These are phyloP conservation scores for Tupiocoris notatus DNA, from an alignment of 2,888 invertebrate species.

Conservation along the genomic window DNA sequence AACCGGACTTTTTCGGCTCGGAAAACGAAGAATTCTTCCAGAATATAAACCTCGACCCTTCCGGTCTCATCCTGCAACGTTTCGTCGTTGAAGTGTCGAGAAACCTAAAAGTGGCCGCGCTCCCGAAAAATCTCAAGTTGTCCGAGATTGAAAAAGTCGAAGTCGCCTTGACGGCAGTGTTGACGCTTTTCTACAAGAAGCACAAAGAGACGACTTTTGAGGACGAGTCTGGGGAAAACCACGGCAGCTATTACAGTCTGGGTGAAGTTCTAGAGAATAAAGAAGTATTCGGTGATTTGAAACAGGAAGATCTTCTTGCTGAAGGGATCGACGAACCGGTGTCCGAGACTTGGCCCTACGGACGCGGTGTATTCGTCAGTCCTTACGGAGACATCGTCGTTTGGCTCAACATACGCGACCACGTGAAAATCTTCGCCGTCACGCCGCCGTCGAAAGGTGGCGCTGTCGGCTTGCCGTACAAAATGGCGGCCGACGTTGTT, in stretches of 20 bases:
- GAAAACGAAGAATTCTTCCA: conserved; percentile 50
- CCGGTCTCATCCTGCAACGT: conserved; percentile 69
- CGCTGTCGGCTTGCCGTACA: conserved; percentile 73
- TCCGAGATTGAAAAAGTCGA: conserved; percentile 73
- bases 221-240: conserved; percentile 56
- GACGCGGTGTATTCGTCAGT: conserved; percentile 84
- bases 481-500: conserved; percentile 68
- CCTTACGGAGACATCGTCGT: conserved; percentile 69
- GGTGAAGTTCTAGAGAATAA: conserved; percentile 69
- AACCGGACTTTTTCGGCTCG: conserved; percentile 58
- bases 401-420: conserved; percentile 94
- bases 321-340: conserved; percentile 41
- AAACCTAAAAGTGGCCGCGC: conserved; percentile 69
- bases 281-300: conserved; percentile 45
- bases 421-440: conserved; percentile 76
- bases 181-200: conserved; percentile 53
- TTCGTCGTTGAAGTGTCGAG: conserved; percentile 76
- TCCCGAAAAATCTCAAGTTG: conserved; percentile 70
- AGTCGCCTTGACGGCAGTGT: conserved; percentile 64
- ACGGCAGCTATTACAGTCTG: conserved; percentile 72
- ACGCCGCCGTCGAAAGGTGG: conserved; percentile 66
- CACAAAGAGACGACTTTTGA: conserved; percentile 50
- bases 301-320: conserved; percentile 43
- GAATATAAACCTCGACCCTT: conserved; percentile 67
- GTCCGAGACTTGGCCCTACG: conserved; percentile 72